Base-by-base conservation (phyloP, 2,888 invertebrate species). In the Agonopterix arenella region DNA sequence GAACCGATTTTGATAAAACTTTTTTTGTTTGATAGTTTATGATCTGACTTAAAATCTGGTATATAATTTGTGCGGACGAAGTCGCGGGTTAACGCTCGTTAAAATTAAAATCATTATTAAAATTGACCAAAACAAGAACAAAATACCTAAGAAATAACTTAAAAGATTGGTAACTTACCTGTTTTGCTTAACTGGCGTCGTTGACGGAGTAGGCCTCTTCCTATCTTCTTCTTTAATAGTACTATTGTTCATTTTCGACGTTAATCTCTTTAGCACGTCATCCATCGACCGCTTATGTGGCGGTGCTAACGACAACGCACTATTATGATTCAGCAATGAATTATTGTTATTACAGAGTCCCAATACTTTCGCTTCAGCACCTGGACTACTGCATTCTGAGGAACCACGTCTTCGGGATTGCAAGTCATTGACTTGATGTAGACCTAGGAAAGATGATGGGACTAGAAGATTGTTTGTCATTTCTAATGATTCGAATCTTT, bases 261-360 rank as follows among this genome's bases (percentile, higher is more conserved):
- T 96, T 64, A 95, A 90, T 78, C 95, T 92, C 83, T 96, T 95
- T 49, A 96, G 90, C 44, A 97, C 97, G 89, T 97, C 96, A 89
- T 97, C 97, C 97, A 97, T 97, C 55, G 96, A 95, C 80, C 94
- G 90, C 84, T 95, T 95, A 63, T 91, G 90, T 54, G 92, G 91
- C 52, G 90, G 76, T 7, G 76, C 80, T 8, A 89, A 66, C 43
- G 88, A 80, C 66, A 88, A 72, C 56, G 90, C 89, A 55, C 86
- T 89, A 70, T 92, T 92, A 64, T 92, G 92, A 70, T 92, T 92
- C 71, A 90, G 83, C 76, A 92, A 80, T 70, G 91, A 92, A 79
- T 90, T 92, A 73, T 92, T 93, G 64, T 91, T 91, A 68, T 92
- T 92, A 70, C 92, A 90, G 57, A 92, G 90, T 62, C 92, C 91